phyloP scores from a whole-genome alignment of 30 jellyfish, hydroid and myxozoan genomes.

The Aurelia coerulea region DNA sequence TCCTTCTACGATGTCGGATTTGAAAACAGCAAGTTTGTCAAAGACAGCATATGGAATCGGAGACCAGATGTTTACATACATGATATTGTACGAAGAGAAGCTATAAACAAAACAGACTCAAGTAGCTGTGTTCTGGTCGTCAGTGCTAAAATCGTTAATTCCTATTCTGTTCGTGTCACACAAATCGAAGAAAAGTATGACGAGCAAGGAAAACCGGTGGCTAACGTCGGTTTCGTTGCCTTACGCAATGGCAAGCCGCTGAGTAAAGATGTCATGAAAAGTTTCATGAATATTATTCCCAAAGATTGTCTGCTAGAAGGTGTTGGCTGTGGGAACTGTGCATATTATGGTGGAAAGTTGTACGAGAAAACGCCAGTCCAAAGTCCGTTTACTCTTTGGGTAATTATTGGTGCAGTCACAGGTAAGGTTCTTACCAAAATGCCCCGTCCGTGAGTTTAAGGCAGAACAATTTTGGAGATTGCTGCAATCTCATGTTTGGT shows the following conservation, averaged over 20 bases:
- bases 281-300: conserved; percentile 16
- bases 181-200: conserved; percentile 25
- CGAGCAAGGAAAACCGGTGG: conserved; percentile 30
- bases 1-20: no score
- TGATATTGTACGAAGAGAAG: conserved; percentile 3
- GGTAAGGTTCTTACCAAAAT: conserved; percentile 2
- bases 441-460: no score
- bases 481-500: no score
- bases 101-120: background rate
- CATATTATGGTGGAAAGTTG: conserved; percentile 22
- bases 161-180: conserved; percentile 52
- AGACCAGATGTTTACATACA: no score
- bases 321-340: conserved; percentile 26
- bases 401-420: conserved; percentile 36
- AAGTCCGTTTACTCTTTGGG: conserved; percentile 19
- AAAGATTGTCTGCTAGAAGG: conserved; percentile 18
- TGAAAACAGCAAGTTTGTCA: no score
- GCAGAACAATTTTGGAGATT: no score
- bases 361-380: conserved; percentile 31
- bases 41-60: no score
- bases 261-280: background rate
- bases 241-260: conserved; percentile 44
- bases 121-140: conserved; percentile 3
- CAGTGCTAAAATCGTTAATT: background rate
- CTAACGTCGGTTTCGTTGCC: conserved; percentile 49